Base-by-base conservation (phyloP, 2,113 vertebrate genomes). In the Ovibos moschatus region DNA sequence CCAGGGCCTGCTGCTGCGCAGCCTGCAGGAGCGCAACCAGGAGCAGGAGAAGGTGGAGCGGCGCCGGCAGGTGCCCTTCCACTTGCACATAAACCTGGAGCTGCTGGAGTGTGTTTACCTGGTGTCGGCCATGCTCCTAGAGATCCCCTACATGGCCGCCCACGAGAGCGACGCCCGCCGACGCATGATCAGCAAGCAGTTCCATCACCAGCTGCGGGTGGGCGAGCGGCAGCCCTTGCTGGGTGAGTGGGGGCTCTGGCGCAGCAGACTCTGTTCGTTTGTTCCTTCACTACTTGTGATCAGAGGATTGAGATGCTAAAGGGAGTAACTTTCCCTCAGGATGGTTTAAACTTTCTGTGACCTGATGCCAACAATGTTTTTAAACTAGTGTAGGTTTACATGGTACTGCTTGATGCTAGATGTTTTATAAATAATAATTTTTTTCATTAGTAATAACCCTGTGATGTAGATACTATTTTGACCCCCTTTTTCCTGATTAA, bases 181-280 rank as follows among this genome's bases (percentile, higher is more conserved):
- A 7, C 98, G 99, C 88, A 99, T 99, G 99, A 99, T 99, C 98
- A 99, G 99, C 99, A 99, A 99, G 96, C 99, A 99, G 99, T 99
- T 99, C 98, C 99, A 99, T 84, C 99, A 99, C 98, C 99, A 99
- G 98, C 99, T 99, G 11, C 98, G 99, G 3, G 99, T 99, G 89
- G 99, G 99, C 17, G 99, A 99, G 99, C 99, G 99, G 7, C 99
- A 99, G 98, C 99, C 99, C 0, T 98, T 99, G 62, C 98, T 99
- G 11, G 99, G 99, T 99, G 97, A 98, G 98, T 90, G 8, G 17
- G 33, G 23, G 1, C 62, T 92, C 60, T 40, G 3, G 45, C 23
- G 11, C 47, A 8, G 23, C 55, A 14, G 7, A 16, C 7, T 27
- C 27, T 51, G 2, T 43, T 40, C 1, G 1, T 55, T 67, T 1